A percentile compares a stretch with the other conserved stretches of the same genome.
These are phyloP conservation scores for Probosciger aterrimus DNA, from an alignment of 2,113 vertebrate genomes.

Conservation along the genomic window DNA sequence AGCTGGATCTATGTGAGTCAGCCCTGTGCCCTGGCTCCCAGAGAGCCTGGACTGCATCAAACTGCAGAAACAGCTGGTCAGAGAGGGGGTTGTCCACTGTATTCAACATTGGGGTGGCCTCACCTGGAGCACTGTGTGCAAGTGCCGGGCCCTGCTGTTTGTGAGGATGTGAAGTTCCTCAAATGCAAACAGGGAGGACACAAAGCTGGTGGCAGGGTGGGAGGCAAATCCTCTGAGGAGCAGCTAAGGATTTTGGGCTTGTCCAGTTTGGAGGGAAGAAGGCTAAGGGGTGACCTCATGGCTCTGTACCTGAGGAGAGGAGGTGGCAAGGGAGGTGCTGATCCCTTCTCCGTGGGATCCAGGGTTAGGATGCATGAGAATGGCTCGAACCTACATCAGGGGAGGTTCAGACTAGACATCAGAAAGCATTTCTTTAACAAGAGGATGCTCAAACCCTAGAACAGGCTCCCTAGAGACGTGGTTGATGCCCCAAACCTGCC, in stretches of 20 bases:
- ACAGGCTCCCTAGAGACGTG: neutral
- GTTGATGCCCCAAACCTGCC: neutral
- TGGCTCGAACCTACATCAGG: neutral
- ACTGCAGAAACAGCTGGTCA: neutral
- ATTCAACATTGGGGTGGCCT: neutral
- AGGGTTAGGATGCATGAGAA: neutral
- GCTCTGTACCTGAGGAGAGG: neutral
- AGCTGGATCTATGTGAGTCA: neutral
- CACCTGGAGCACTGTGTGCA: neutral
- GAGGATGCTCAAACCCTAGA: neutral
- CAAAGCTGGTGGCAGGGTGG: neutral
- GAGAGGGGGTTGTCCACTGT: neutral
- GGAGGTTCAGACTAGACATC: neutral
- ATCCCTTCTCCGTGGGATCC: neutral
- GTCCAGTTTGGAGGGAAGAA: neutral
- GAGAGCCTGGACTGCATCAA: no score
- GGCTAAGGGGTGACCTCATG: neutral
- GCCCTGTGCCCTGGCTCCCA: neutral
- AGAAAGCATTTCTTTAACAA: neutral
- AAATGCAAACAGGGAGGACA: neutral
- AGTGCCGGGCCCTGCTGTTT: neutral
- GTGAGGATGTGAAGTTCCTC: neutral
- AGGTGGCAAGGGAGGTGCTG: neutral
- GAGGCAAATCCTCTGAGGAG: neutral
- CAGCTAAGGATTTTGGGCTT: neutral